A percentile compares a stretch with the other conserved stretches of the same genome.
Conservation (phyloP, 2,797 vertebrate genomes). For the Neosilurus hyrtlii region DNA sequence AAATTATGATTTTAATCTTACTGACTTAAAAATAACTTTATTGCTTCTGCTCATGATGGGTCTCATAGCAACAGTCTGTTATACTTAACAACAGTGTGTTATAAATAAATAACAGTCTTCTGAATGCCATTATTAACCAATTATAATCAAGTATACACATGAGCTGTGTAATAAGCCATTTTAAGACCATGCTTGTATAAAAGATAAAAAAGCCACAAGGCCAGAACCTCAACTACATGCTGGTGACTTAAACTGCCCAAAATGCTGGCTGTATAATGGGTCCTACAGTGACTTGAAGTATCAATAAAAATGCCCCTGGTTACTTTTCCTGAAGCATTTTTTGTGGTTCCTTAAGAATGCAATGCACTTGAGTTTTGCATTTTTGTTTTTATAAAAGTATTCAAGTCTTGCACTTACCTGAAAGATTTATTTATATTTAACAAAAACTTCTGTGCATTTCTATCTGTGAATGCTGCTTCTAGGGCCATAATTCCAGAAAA, state of each 20-base stretch:
- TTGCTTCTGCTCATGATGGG: too few species aligned
- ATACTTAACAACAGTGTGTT: too few species aligned
- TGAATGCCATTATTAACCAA: too few species aligned
- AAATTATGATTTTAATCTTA: too few species aligned
- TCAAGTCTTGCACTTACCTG: background rate
- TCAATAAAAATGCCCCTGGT: background rate
- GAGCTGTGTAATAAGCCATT: too few species aligned
- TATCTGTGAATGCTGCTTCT: background rate
- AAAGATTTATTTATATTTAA: constrained; percentile 13
- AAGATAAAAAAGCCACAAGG: background rate
- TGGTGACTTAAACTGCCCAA: background rate
- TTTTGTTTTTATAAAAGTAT: constrained; percentile 18
- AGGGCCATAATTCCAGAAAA: background rate
- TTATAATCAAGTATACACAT: too few species aligned
- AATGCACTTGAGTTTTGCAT: background rate
- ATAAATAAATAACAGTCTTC: too few species aligned
- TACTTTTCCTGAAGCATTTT: background rate
- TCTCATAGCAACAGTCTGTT: too few species aligned
- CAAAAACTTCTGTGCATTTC: background rate
- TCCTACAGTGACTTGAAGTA: background rate
- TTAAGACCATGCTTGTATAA: too few species aligned
- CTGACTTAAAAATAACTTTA: too few species aligned
- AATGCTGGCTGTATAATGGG: background rate
- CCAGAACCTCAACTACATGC: background rate
- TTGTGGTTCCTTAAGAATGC: background rate